phyloP scores from a whole-genome alignment of 2,797 vertebrate genomes.

The Falco rusticolus region DNA sequence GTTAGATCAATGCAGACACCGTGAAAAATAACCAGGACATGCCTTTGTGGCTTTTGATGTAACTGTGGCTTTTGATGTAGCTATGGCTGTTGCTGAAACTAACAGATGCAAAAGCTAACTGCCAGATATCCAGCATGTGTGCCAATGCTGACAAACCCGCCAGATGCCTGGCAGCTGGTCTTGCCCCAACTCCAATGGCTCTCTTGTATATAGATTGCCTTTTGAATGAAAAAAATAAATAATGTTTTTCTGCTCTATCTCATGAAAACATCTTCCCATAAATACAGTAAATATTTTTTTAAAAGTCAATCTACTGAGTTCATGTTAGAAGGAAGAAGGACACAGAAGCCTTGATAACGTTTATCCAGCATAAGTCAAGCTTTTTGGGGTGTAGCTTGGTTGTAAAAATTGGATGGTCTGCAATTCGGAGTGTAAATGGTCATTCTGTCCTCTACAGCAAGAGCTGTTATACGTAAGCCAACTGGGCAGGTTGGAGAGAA shows the following conservation, averaged over 20 bases:
- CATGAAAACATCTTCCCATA: conserved; percentile 12
- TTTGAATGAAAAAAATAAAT: conserved; percentile 4
- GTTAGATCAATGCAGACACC: conserved; percentile 68
- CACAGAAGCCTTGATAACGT: neutral
- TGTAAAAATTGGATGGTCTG: neutral
- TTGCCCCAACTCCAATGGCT: conserved; percentile 48
- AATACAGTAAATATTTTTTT: neutral
- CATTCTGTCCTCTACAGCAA: conserved; percentile 46
- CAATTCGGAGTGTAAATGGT: conserved; percentile 38
- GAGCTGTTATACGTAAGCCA: conserved; percentile 34
- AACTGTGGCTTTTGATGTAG: conserved; percentile 65
- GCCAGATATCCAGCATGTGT: conserved; percentile 57
- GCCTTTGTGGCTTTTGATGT: conserved; percentile 70
- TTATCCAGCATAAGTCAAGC: neutral
- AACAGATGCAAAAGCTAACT: conserved; percentile 67
- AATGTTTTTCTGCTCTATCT: conserved; percentile 10
- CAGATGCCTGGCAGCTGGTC: conserved; percentile 69
- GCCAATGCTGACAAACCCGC: conserved; percentile 70
- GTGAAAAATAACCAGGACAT: conserved; percentile 67
- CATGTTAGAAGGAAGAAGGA: neutral
- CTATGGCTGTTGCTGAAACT: conserved; percentile 65
- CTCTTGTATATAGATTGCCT: conserved; percentile 32
- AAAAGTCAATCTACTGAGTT: neutral
- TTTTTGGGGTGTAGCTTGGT: neutral
- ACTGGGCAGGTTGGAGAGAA: conserved; percentile 36